Evolutionary conservation across 2,113 vertebrate species (phyloP), one percentile per base, ranked within the genome.

Genomic region (Siniperca knerii): DNA sequence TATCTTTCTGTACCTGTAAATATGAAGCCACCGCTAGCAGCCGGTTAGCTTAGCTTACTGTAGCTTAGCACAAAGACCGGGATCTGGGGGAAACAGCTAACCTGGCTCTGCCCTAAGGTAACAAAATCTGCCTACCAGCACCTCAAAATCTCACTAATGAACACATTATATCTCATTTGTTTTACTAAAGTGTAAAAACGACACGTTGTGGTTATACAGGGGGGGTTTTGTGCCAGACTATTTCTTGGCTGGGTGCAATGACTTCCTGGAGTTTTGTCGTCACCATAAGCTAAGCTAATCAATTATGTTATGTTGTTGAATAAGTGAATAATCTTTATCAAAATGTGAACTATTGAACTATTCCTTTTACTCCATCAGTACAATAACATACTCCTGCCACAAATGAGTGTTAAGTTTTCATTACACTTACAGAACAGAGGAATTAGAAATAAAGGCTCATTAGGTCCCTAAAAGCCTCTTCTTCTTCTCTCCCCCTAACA

Each of bases 401-500:
- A 75, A 42, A 73, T 40, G 40, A 18, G 12, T 52, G 48, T 61
- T 1, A 12, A 37, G 20, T 37, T 62, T 64, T 76, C 60, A 42
- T 25, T 20, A 25, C 12, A 20, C 15, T 29, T 29, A 25, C 8
- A 50, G 35, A 64, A 40, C 60, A 54, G 0, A 5, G 21, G 11
- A 6, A 42, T 66, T 54, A 42, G 9, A 29, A 25, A 55, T 21
- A 46, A 46, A 33, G 37, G 69, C 37, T 71, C 16, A 37, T 37
- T 12, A 67, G 46, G 5, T 62, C 57, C 46, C 25, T 55, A 46
- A 77, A 29, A 29, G 29, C 35, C 21, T 37, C 13, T 13, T 62
- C 23, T 20, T 68, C 54, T 44, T 18, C 18, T 40, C 54, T 20
- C 7, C 33, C 44, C 42, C 58, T 66, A 52, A 29, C 95, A 99